Evolutionary conservation across 2,113 vertebrate genomes (phyloP), one percentile per base, ranked within the genome.

Genomic region (Crocuta crocuta): DNA sequence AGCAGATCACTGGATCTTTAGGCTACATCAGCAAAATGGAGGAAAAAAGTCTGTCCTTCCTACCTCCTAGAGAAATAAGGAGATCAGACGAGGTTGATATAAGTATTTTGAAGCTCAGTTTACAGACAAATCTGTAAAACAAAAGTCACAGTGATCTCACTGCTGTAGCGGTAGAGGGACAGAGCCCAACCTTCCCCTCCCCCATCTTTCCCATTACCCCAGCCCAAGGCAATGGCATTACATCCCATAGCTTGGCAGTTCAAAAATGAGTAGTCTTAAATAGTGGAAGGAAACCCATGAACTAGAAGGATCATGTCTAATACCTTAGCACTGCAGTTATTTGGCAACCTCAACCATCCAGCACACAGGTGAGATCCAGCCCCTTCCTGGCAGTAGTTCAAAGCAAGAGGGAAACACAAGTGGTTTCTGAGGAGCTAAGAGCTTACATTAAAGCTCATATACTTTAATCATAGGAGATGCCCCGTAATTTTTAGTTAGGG

Each of bases 181-280:
- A 71, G 74, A 68, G 76, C 23, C 48, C 10, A 7, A 13, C 58
- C n/a, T 55, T 9, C 35, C 11, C 70, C 35, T 24, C n/a, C 10
- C 7, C 21, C 10, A 0, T 1, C 5, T 33, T 15, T 17, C 26
- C 6, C 26, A 7, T n/a, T 31, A 2, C 2, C 3, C 35, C 26
- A 17, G 94, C 11, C n/a, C 76, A 48, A 91, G 74, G 33, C 33
- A 26, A 65, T 50, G 35, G 11, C 15, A 7, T 33, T 24, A 63
- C 35, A 28, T 16, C 15, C 43, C 68, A 68, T 2, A 43, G 35
- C 82, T 45, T 74, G 28, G n/a, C 55, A 12, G 39, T n/a, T 43
- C 48, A 43, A 48, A 80, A 92, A 88, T 26, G 39, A 68, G 39
- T 39, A 10, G 65, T 33, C 78, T 88, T 35, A 43, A 73, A 8